Base-by-base conservation (phyloP, 2,888 invertebrate genomes). In the Clistopyga incitator region DNA sequence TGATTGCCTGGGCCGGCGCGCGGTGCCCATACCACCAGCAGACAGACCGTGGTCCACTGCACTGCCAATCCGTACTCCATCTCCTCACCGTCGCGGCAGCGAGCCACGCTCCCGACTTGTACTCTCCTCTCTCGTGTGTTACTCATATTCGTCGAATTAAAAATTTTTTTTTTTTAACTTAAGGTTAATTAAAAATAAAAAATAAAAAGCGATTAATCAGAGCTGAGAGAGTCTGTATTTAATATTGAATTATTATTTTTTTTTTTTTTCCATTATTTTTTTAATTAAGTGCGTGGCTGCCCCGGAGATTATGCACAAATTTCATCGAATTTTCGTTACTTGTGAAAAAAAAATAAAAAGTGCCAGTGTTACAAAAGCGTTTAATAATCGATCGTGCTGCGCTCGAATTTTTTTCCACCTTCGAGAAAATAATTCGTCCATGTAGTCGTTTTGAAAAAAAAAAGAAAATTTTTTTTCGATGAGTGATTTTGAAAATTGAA, bases 31-130 rank as follows among this genome's bases (percentile, higher is more conserved):
- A 83, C 83, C 83, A 80, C 77, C 83, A 83, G 67, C 68, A 59
- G 65, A 78, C 78, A 78, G 80, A 83, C 88, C 84, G 88, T 89
- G 91, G 91, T 90, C 91, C 91, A 91, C 88, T 86, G 88, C 89
- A 88, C 88, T 88, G 86, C 89, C 88, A 89, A 90, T 89, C 88
- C 88, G 88, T 89, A 79, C 83, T 82, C 78, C 88, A 89, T 90
- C 90, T 90, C 89, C 85, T 87, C 86, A 87, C 88, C 82, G 81
- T 81, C 80, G 82, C 61, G 77, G 81, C 74, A 77, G 61, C 83
- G 59, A 70, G 83, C 59, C 79, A 72, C 76, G 76, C 71, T 79
- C 71, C 71, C 70, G 56, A 23, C 29, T 70, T 74, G 59, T 77
- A 77, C 70, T 71, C 68, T 68, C 18, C 25, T 38, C 59, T 75